Conservation (phyloP, 2,113 vertebrate genomes). For the Cettia cetti region DNA sequence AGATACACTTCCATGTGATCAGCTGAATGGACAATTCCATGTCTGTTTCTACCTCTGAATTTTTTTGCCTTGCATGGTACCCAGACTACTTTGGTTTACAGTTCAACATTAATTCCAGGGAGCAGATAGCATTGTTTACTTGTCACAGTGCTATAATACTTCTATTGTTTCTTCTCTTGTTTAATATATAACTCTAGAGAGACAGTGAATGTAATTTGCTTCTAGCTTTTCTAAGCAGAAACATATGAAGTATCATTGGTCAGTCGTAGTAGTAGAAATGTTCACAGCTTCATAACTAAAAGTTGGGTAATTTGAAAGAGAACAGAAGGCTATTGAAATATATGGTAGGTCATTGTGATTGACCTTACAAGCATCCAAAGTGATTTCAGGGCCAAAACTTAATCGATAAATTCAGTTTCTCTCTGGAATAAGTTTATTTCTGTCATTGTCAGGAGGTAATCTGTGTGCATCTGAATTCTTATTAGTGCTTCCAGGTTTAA, state of each 20-base stretch:
- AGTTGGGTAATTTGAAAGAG: conserved; percentile 20
- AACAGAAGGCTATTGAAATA: not conserved
- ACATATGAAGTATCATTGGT: not conserved
- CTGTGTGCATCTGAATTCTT: conserved; percentile 46
- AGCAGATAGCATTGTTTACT: not conserved
- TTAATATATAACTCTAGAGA: not conserved
- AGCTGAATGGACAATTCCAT: not conserved
- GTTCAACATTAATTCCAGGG: not conserved
- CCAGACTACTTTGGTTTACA: not conserved
- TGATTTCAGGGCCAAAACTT: conserved; percentile 35
- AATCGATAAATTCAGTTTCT: conserved; percentile 19
- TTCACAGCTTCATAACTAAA: not conserved
- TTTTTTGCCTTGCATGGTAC: not conserved
- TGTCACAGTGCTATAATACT: not conserved
- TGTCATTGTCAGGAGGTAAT: conserved; percentile 31
- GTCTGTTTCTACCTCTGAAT: not conserved
- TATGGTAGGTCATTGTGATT: conserved; percentile 32
- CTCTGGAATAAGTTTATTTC: conserved; percentile 44
- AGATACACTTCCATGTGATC: not conserved
- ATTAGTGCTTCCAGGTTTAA: conserved; percentile 47
- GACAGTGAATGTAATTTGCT: not conserved
- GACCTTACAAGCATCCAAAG: conserved; percentile 21
- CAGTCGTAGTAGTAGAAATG: not conserved
- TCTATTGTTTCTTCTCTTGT: not conserved
- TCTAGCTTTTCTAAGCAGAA: not conserved